These are phyloP conservation scores for Pionites leucogaster DNA, from an alignment of 2,113 vertebrate species.

Conservation along the genomic window DNA sequence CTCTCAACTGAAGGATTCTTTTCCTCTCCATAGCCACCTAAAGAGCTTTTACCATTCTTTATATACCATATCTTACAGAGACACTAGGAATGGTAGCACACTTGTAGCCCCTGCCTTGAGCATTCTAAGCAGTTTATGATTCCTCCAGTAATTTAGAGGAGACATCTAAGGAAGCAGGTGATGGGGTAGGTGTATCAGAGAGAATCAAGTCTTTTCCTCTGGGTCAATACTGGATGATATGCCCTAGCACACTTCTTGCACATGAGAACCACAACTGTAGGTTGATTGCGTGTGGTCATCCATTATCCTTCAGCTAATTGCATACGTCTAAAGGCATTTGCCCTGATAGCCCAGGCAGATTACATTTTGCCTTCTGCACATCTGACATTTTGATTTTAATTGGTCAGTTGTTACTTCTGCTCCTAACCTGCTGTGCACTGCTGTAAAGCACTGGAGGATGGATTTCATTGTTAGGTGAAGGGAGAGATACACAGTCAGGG, in stretches of 20 bases:
- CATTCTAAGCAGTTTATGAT: neutral
- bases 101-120: neutral
- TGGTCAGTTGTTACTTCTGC: constrained; percentile 14
- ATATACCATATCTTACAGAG: neutral
- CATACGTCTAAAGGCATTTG: neutral
- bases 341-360: neutral
- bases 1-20: neutral
- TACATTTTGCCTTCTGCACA: constrained; percentile 16
- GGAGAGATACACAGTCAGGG: neutral
- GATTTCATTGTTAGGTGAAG: constrained; percentile 17
- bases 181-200: neutral
- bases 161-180: constrained; percentile 1
- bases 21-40: neutral
- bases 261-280: neutral
- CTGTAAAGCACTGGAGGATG: constrained; percentile 18
- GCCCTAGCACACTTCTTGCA: neutral
- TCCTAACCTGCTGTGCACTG: neutral
- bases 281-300: constrained; percentile 27
- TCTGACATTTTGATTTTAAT: constrained; percentile 49
- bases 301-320: constrained; percentile 13
- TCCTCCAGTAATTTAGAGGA: neutral
- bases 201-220: neutral
- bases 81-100: neutral
- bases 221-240: neutral
- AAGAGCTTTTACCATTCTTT: neutral